Percentiles rank a stretch among this genome's conserved stretches.
Evolutionary conservation across 1,140 invertebrate genomes (phyloP).

Genomic region (Drosophila prosaltans): DNA sequence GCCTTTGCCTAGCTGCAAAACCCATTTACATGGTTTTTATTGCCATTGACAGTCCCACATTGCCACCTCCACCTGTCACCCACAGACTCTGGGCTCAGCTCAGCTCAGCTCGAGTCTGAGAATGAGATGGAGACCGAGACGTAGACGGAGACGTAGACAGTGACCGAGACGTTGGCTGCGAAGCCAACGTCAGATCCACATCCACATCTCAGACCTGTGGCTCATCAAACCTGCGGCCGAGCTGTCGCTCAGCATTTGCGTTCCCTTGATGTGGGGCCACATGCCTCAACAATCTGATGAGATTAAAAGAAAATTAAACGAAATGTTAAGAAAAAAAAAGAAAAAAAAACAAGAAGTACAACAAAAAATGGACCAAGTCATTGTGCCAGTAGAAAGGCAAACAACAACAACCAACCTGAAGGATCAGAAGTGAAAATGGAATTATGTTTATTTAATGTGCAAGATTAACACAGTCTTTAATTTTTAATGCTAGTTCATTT

Average conservation of each 20-base stretch:
- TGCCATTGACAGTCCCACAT: constrained; percentile 44
- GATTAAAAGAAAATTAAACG: constrained; percentile 75
- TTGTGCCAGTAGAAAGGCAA: neutral
- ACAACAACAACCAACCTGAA: constrained; percentile 16
- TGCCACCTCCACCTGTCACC: constrained; percentile 60
- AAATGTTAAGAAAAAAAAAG: constrained; percentile 39
- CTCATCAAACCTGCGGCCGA: constrained; percentile 56
- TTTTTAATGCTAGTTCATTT: constrained; percentile 38
- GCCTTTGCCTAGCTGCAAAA: constrained; percentile 44
- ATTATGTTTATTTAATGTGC: constrained; percentile 72
- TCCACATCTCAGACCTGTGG: constrained; percentile 32
- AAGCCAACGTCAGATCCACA: constrained; percentile 22
- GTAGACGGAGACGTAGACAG: constrained; percentile 7
- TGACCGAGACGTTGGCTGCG: neutral
- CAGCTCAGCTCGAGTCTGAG: neutral
- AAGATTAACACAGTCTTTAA: constrained; percentile 67
- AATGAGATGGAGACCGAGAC: neutral
- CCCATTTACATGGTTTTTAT: constrained; percentile 72
- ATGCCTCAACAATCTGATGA: constrained; percentile 64
- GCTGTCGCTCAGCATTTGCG: constrained; percentile 39
- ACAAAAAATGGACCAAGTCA: constrained; percentile 24
- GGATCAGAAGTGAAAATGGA: constrained; percentile 32
- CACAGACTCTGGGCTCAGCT: constrained; percentile 31
- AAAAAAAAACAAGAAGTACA: too few relatives aligned
- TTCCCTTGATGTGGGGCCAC: constrained; percentile 39